These are phyloP conservation scores for Scomber japonicus DNA, from an alignment of 2,113 vertebrate species.

Conservation along the genomic window DNA sequence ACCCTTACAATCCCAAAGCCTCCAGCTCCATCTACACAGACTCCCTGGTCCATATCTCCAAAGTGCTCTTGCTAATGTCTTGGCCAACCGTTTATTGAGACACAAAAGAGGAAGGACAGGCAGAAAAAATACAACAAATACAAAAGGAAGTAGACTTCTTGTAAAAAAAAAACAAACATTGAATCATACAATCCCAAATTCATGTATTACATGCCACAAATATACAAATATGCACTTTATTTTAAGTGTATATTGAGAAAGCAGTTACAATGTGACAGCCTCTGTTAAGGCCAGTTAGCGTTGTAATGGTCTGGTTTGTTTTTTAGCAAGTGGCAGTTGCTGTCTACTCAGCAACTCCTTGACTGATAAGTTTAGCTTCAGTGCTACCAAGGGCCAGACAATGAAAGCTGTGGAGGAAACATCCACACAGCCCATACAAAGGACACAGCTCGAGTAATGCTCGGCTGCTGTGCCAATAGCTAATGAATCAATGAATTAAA, in stretches of 20 bases:
- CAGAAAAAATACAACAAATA: neutral
- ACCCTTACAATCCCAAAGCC: constrained; percentile 76
- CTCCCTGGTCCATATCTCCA: constrained; percentile 48
- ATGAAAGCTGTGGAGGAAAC: constrained; percentile 65
- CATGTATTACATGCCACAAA: neutral
- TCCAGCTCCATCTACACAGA: constrained; percentile 51
- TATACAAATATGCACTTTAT: no score
- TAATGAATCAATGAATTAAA: constrained; percentile 79
- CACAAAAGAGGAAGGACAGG: constrained; percentile 33
- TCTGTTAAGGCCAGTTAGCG: constrained; percentile 63
- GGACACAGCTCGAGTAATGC: constrained; percentile 43
- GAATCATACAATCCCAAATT: neutral
- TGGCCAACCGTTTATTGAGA: constrained; percentile 56
- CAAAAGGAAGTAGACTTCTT: neutral
- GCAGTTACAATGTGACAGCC: constrained; percentile 5
- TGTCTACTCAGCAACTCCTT: constrained; percentile 78
- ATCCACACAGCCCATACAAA: constrained; percentile 63
- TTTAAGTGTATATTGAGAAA: neutral
- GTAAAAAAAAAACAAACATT: neutral
- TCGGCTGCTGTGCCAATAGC: constrained; percentile 61
- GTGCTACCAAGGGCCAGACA: constrained; percentile 59
- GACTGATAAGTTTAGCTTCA: constrained; percentile 77
- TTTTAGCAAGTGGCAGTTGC: constrained; percentile 53
- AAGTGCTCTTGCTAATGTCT: constrained; percentile 67
- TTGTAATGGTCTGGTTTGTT: constrained; percentile 65